phyloP scores from a whole-genome alignment of 2,797 vertebrate genomes.

The Melopsittacus undulatus region DNA sequence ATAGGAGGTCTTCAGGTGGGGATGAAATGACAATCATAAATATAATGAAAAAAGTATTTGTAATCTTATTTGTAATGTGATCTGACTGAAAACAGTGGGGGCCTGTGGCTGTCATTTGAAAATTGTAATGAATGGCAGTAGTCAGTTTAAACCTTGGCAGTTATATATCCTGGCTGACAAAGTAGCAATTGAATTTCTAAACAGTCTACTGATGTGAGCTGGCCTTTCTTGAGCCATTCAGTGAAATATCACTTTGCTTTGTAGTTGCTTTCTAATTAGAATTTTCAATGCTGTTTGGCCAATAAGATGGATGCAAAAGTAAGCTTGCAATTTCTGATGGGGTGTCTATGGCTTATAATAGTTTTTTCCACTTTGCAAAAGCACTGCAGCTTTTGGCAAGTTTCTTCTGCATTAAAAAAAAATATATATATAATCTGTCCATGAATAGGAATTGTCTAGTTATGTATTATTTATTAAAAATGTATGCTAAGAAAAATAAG shows the following conservation, averaged over 20 bases:
- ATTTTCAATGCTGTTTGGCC: background rate
- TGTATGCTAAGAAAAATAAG: background rate
- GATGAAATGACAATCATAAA: background rate
- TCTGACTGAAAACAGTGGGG: background rate
- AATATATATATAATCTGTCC: background rate
- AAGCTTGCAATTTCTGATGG: background rate
- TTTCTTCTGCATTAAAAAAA: background rate
- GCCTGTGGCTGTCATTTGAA: background rate
- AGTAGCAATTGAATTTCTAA: background rate
- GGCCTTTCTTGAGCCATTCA: background rate
- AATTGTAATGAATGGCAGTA: background rate
- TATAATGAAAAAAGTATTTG: background rate
- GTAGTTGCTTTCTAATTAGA: background rate
- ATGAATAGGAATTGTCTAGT: background rate
- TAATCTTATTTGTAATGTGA: background rate
- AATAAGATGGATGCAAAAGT: background rate
- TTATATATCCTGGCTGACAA: background rate
- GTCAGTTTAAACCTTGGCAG: background rate
- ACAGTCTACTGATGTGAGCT: background rate
- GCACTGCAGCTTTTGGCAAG: background rate
- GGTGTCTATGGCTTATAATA: background rate
- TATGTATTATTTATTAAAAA: background rate
- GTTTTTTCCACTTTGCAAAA: background rate
- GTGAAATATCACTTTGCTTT: background rate
- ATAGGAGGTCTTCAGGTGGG: background rate